Evolutionary conservation across 1,140 invertebrate species (phyloP).

Genomic region (Rhysida immarginata): DNA sequence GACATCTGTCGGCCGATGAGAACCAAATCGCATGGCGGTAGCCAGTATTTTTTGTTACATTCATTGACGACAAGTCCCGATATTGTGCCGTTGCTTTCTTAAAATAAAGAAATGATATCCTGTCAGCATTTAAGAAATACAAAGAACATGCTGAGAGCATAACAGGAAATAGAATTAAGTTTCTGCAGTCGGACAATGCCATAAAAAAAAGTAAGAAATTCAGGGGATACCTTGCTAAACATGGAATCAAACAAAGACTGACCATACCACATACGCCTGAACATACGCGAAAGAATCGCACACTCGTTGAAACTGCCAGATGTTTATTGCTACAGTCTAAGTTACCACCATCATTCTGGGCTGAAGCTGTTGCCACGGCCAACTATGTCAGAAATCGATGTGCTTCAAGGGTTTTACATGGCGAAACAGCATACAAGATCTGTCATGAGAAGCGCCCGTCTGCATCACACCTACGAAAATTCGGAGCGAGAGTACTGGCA

Average conservation of each 20-base stretch:
- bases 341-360: constrained; percentile 15
- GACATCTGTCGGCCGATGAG: constrained; percentile 34
- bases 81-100: constrained; percentile 28
- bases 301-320: constrained; percentile 28
- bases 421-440: background rate
- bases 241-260: constrained; percentile 17
- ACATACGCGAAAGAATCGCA: constrained; percentile 25
- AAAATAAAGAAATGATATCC: constrained; percentile 27
- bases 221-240: constrained; percentile 12
- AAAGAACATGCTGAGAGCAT: constrained; percentile 20
- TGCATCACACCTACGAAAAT: too few relatives aligned
- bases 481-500: background rate
- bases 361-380: constrained; percentile 17
- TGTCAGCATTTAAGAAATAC: constrained; percentile 23
- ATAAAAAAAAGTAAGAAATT: constrained; percentile 12
- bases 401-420: background rate
- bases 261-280: constrained; percentile 37
- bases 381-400: constrained; percentile 15
- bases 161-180: constrained; percentile 7
- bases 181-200: constrained; percentile 2
- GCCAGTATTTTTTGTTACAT: constrained; percentile 24
- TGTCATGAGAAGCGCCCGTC: constrained; percentile 1
- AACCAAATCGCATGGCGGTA: constrained; percentile 21
- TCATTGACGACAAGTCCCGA: constrained; percentile 31
- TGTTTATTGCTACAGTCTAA: constrained; percentile 14